Percentiles rank a stretch among this genome's conserved stretches.
Evolutionary conservation across 2,888 invertebrate species (phyloP).

Genomic region (Acronicta alni): DNA sequence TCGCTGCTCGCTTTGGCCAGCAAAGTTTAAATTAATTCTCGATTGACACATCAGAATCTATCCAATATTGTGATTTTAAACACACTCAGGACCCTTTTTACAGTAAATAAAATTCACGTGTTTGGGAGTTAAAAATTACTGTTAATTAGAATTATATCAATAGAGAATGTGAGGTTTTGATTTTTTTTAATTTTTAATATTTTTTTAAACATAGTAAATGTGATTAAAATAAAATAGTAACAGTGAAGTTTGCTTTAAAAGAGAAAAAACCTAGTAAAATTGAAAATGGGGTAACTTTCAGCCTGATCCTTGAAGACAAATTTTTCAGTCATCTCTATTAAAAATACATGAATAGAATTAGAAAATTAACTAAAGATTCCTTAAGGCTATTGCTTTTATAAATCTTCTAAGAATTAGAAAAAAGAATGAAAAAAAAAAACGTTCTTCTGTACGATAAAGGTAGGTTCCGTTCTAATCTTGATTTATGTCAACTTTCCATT

Average conservation of each 20-base stretch:
- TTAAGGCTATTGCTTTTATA: not conserved
- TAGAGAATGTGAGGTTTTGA: not conserved
- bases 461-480: no score
- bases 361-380: not conserved
- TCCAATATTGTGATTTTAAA: conserved; percentile 79
- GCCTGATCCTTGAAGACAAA: not conserved
- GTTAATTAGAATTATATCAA: conserved; percentile 32
- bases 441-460: no score
- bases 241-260: no score
- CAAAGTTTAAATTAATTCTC: conserved; percentile 88
- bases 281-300: conserved; percentile 3
- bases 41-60: conserved; percentile 84
- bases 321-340: conserved; percentile 8
- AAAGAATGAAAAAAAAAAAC: no score
- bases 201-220: no score
- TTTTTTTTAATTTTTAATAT: no score
- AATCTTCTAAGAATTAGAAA: not conserved
- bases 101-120: conserved; percentile 61
- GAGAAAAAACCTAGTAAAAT: no score
- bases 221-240: no score
- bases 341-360: not conserved
- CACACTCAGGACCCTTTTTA: conserved; percentile 68
- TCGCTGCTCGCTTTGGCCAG: conserved; percentile 81
- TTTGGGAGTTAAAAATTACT: conserved; percentile 39
- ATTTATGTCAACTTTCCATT: not conserved